A percentile compares a stretch with the other conserved stretches of the same genome.
Evolutionary conservation across 1,140 invertebrate species (phyloP).

Genomic region (Caenorhabditis elegans): WBcel235 BX284606.5:6148501-6149000

Average conservation of each 20-base stretch:
- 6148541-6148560: too few species aligned
- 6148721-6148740: slow-evolving; percentile 58
- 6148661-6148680: slow-evolving; percentile 24
- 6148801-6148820: neutral
- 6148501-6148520: too few species aligned
- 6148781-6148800: slow-evolving; percentile 65
- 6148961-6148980: slow-evolving; percentile 24
- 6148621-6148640: too few species aligned
- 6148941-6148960: neutral
- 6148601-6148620: too few species aligned
- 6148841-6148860: neutral
- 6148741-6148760: slow-evolving; percentile 62
- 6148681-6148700: slow-evolving; percentile 59
- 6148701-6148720: slow-evolving; percentile 52
- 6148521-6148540: too few species aligned
- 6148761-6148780: slow-evolving; percentile 63
- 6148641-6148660: slow-evolving; percentile 56
- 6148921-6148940: too few species aligned
- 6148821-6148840: too few species aligned
- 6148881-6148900: neutral
- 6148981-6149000: slow-evolving; percentile 27
- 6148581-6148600: too few species aligned
- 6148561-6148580: too few species aligned
- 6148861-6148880: slow-evolving; percentile 28
- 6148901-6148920: slow-evolving; percentile 1